Conservation (phyloP, 2,888 invertebrate genomes). For the Tenthredo livida region DNA sequence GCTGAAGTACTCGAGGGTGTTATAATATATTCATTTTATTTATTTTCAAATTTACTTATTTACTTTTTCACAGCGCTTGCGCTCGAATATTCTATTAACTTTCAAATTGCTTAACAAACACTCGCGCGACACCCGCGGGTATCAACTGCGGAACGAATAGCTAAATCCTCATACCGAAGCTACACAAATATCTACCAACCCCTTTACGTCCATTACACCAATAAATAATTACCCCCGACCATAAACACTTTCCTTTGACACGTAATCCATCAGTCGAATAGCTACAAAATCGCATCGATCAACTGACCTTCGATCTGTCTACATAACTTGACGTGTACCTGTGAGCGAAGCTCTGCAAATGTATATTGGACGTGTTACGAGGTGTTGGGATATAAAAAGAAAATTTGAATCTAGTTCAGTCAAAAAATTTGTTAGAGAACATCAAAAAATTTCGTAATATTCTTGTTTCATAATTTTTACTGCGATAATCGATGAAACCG, state of each 20-base stretch:
- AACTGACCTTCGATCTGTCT: not conserved
- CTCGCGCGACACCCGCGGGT: not conserved
- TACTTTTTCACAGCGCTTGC: not conserved
- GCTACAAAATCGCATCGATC: not conserved
- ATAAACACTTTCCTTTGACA: not conserved
- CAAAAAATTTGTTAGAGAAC: no score
- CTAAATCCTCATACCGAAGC: not conserved
- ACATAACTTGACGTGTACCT: not conserved
- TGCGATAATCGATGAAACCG: not conserved
- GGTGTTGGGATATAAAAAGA: no score
- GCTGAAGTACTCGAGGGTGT: not conserved
- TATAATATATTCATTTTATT: not conserved
- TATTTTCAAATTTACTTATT: slow-evolving; percentile 17
- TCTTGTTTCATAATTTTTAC: not conserved
- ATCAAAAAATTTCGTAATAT: not conserved
- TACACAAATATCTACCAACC: not conserved
- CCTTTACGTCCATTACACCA: not conserved
- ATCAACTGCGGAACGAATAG: not conserved
- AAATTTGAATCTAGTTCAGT: no score
- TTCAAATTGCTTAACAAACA: slow-evolving; percentile 10
- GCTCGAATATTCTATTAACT: slow-evolving; percentile 6
- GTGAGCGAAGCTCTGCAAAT: not conserved
- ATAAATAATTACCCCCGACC: not conserved
- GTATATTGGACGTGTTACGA: not conserved
- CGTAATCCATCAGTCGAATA: not conserved